Base-by-base conservation (phyloP, 2,888 invertebrate genomes). In the Sepioteuthis lessoniana region DNA sequence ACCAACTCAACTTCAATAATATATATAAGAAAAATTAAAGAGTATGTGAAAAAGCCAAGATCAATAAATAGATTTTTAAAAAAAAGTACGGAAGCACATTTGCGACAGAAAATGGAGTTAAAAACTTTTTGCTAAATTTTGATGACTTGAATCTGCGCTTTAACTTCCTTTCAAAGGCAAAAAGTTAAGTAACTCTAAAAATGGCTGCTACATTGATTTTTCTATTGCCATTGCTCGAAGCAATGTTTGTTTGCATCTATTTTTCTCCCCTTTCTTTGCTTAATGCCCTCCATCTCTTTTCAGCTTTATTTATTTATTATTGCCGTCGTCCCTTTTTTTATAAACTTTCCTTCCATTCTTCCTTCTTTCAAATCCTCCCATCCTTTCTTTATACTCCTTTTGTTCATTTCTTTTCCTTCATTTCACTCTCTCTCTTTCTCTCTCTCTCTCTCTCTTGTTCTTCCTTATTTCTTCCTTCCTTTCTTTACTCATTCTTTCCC, bases 61-160 rank as follows among this genome's bases (percentile, higher is more conserved):
- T 76, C n/a, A 76, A 35, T 25, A 76, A n/a, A 16, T 35, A 19
- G 2, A 13, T 76, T 76, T n/a, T 13, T 5, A 21, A 55, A 55
- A 76, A 76, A 35, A 76, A 76, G 76, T n/a, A 76, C n/a, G 76
- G 76, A 76, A 76, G 76, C 76, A 76, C 76, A 76, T 76, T 76
- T n/a, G n/a, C n/a, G 35, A 76, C 16, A n/a, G 76, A 76, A 35
- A 76, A 76, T 76, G n/a, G 76, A 76, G 76, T 76, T 76, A 35
- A 35, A 16, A n/a, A n/a, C n/a, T 76, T n/a, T 76, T 76, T 76
- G n/a, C 76, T 76, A 21, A 19, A 76, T 76, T 76, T n/a, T 76
- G 76, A 76, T 76, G 76, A 76, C 76, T 76, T 76, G 76, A 76
- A 76, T 76, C 76, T 76, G n/a, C 76, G n/a, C n/a, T 76, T 76